Conservation (phyloP, 2,888 invertebrate genomes). For the Sycophila texana region DNA sequence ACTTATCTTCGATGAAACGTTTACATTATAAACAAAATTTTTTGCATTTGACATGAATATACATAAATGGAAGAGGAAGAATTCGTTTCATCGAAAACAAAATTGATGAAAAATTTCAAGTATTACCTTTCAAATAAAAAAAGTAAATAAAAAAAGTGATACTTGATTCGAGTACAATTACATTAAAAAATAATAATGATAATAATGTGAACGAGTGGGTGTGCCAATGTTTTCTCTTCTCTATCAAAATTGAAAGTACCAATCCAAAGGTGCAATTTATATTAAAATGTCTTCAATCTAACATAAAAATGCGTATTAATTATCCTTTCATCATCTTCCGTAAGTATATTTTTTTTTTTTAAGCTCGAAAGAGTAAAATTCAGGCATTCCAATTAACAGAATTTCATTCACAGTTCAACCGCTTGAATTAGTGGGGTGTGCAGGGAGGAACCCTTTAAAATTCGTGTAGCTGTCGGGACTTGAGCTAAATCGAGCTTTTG, state of each 20-base stretch:
- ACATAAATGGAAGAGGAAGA: background rate
- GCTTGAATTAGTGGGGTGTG: too few species aligned
- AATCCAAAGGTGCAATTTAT: background rate
- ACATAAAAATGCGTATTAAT: too few species aligned
- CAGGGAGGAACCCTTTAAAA: too few species aligned
- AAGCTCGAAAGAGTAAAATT: too few species aligned
- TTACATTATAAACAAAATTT: background rate
- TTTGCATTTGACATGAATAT: background rate
- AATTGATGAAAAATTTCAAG: background rate
- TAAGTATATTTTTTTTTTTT: too few species aligned
- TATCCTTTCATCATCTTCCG: too few species aligned
- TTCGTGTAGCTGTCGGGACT: too few species aligned
- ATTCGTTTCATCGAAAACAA: slow-evolving; percentile 8
- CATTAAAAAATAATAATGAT: background rate
- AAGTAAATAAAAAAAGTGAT: slow-evolving; percentile 3
- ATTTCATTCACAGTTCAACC: too few species aligned
- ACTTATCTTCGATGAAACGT: slow-evolving; percentile 1
- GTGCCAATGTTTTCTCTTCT: background rate
- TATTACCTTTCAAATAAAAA: slow-evolving; percentile 2
- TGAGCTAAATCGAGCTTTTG: background rate
- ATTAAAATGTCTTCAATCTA: too few species aligned
- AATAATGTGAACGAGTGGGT: background rate
- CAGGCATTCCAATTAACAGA: too few species aligned
- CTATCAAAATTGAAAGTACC: slow-evolving; percentile 21
- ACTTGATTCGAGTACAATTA: slow-evolving; percentile 4